phyloP scores from a whole-genome alignment of 1,140 invertebrate species.

The Meloidogyne exigua region DNA sequence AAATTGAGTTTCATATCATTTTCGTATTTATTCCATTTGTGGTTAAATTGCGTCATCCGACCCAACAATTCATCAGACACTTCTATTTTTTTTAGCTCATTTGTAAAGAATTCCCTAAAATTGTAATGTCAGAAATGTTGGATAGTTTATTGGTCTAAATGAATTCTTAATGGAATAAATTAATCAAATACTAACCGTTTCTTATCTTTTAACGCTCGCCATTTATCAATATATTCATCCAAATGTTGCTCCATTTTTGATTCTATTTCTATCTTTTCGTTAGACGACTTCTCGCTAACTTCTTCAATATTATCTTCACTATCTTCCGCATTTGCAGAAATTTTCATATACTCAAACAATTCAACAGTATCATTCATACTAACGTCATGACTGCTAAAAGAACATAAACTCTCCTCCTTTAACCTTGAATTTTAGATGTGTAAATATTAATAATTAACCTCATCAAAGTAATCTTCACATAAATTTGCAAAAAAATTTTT shows the following conservation, averaged over 20 bases:
- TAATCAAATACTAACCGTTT: too few species aligned
- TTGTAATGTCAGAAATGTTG: background rate
- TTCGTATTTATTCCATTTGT: background rate
- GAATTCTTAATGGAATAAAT: too few species aligned
- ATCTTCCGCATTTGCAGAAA: too few species aligned
- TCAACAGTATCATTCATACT: background rate
- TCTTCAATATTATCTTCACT: background rate
- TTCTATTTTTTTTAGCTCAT: background rate
- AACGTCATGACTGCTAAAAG: background rate
- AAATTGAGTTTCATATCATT: background rate
- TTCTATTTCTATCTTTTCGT: background rate
- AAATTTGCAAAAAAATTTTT: background rate
- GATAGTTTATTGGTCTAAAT: too few species aligned
- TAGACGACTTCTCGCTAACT: background rate
- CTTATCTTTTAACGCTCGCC: background rate
- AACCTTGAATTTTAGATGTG: background rate
- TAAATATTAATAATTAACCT: background rate
- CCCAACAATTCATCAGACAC: background rate
- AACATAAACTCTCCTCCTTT: background rate
- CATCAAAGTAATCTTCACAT: background rate
- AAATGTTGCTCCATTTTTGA: background rate
- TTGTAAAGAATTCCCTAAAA: background rate
- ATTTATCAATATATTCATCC: background rate
- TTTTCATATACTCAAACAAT: background rate
- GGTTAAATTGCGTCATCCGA: background rate